Evolutionary conservation across 2,888 invertebrate species (phyloP), one percentile per base, ranked within the genome.

Genomic region (Lepeophtheirus nordmannii): DNA sequence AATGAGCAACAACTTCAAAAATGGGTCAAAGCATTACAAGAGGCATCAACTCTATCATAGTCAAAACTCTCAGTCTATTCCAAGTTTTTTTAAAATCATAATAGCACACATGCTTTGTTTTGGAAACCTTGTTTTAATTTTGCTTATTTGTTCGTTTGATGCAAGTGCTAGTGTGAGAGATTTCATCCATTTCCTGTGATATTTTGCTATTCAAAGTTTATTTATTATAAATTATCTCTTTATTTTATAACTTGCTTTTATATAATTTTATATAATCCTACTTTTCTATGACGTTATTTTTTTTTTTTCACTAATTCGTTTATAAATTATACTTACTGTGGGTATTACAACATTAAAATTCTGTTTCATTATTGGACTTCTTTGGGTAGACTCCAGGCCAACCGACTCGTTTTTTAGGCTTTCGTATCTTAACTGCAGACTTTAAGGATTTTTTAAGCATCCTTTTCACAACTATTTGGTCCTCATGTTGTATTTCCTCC

Each of bases 201-300:
- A 30, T 30, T 30, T 30, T 30, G 30, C 30, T 30, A 30, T 30
- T 30, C 30, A 30, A 30, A 30, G 30, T 30, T 30, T 30, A 30
- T 30, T 30, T 30, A 30, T 30, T 30, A 30, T 30, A 30, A 30
- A 5, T 30, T 30, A 30, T 30, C 30, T 30, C 30, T 30, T 30
- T 30, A 30, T 30, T 30, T 30, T 30, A 30, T 46, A 46, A 46
- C 14, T 17, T 17, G 53, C 53, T 17, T n/a, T 46, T n/a, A 46
- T n/a, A n/a, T 46, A 46, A n/a, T 46, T 46, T 46, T 46, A 46
- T 46, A n/a, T 46, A 46, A n/a, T 46, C 8, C 53, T 46, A 46
- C n/a, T 46, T 46, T 46, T 46, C 14, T 46, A 46, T 3, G 5
- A n/a, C 14, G 2, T 14, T 10, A 41, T 41, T 14, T 10, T 11